Conservation (phyloP, 2,113 vertebrate genomes). For the Bambusicola thoracicus region DNA sequence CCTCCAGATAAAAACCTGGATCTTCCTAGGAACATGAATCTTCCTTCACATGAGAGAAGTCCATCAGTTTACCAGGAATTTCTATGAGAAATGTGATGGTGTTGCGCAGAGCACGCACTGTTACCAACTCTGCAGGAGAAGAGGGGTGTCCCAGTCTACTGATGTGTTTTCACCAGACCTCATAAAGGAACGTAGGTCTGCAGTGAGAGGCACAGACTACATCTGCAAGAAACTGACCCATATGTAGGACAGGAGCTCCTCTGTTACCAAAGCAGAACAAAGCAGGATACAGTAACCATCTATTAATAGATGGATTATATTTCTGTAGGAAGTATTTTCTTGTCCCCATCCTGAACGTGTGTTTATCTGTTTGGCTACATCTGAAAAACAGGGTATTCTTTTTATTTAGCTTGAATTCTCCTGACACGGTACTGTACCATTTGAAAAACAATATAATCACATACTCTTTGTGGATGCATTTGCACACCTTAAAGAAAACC, state of each 20-base stretch:
- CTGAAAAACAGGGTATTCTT: neutral
- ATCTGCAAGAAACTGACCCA: neutral
- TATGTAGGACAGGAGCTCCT: neutral
- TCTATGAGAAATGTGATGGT: fast-evolving
- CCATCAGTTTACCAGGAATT: neutral
- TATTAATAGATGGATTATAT: neutral
- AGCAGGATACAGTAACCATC: neutral
- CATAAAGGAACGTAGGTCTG: neutral
- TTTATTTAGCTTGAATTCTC: neutral
- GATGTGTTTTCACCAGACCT: neutral
- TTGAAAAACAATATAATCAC: neutral
- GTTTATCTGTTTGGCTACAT: neutral
- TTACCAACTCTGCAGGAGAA: neutral
- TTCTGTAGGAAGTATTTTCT: neutral
- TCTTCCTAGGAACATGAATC: neutral
- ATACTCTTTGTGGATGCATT: neutral
- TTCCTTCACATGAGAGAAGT: neutral
- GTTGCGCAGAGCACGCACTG: neutral
- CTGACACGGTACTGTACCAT: neutral
- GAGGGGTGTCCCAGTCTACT: neutral
- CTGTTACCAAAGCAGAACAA: neutral
- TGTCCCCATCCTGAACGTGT: neutral
- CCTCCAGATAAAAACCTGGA: neutral
- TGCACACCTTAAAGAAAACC: neutral
- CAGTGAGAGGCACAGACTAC: neutral